Percentiles rank a stretch among this genome's conserved stretches.
Conservation (phyloP, 2,113 vertebrate genomes). For the Mesembrinibis cayennensis region DNA sequence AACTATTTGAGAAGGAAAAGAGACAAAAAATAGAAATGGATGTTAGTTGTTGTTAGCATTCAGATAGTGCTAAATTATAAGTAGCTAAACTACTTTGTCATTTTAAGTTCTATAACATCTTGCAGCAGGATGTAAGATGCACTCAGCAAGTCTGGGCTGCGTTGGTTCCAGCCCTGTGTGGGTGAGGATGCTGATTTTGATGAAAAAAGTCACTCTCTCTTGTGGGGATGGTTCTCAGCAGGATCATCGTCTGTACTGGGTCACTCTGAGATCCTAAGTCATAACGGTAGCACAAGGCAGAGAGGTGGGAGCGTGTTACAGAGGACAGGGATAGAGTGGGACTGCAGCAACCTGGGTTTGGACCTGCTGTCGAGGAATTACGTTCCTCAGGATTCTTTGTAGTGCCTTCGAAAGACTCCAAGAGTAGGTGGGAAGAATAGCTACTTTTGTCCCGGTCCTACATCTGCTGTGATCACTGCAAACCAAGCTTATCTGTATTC, state of each 20-base stretch:
- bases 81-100: background rate
- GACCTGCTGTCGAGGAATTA: background rate
- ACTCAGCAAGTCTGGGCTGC: background rate
- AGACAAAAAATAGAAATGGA: background rate
- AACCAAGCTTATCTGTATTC: background rate
- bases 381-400: background rate
- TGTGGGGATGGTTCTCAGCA: background rate
- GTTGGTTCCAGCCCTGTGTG: background rate
- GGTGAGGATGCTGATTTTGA: background rate
- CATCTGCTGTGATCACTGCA: background rate
- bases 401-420: background rate
- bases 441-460: background rate
- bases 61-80: background rate
- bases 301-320: background rate
- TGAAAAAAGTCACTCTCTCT: background rate
- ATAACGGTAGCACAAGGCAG: rapidly evolving
- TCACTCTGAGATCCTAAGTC: rapidly evolving
- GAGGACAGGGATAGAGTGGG: background rate
- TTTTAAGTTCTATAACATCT: rapidly evolving
- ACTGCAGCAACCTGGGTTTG: background rate
- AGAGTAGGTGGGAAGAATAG: background rate
- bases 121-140: background rate
- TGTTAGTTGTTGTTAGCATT: background rate
- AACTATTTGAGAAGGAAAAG: background rate
- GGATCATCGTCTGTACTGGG: background rate